Percentiles rank a stretch among this genome's conserved stretches.
These are phyloP conservation scores for Drosophila neonasuta DNA, from an alignment of 2,888 invertebrate genomes.

Conservation along the genomic window DNA sequence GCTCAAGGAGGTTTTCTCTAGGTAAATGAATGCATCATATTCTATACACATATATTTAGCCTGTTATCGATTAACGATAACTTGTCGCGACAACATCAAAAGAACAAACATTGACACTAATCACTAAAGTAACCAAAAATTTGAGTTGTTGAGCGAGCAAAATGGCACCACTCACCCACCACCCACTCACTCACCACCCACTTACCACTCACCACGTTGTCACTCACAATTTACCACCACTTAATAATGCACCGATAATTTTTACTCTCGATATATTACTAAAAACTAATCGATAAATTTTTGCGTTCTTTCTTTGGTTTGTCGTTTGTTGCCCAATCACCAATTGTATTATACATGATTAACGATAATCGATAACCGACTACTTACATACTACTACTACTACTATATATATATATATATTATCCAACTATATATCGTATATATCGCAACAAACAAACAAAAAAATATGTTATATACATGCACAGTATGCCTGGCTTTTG, in stretches of 20 bases:
- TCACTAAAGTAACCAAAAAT: slow-evolving; percentile 6
- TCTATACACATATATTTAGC: not conserved
- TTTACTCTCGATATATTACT: slow-evolving; percentile 28
- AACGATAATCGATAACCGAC: slow-evolving; percentile 62
- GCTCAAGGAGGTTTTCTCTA: slow-evolving; percentile 98
- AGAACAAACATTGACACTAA: slow-evolving; percentile 17
- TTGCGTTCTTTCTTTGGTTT: slow-evolving; percentile 75
- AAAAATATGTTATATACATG: slow-evolving; percentile 68
- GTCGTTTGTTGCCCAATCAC: slow-evolving; percentile 67
- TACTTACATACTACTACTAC: slow-evolving; percentile 26
- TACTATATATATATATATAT: slow-evolving; percentile 49
- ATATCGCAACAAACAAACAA: slow-evolving; percentile 38
- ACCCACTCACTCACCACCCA: not conserved
- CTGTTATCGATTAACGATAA: slow-evolving; percentile 5
- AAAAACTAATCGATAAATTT: slow-evolving; percentile 62
- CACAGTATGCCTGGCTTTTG: slow-evolving; percentile 98
- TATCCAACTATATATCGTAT: slow-evolving; percentile 2
- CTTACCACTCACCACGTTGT: slow-evolving; percentile 15
- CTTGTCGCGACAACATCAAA: slow-evolving; percentile 11
- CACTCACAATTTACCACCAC: slow-evolving; percentile 2
- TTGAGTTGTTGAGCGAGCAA: slow-evolving; percentile 28
- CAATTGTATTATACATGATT: slow-evolving; percentile 72
- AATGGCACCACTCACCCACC: slow-evolving; percentile 3
- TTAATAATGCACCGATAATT: slow-evolving; percentile 37
- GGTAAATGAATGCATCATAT: slow-evolving; percentile 84